Percentiles rank a stretch among this genome's conserved stretches.
Evolutionary conservation across 2,888 invertebrate species (phyloP).

Genomic region (Axea sp.): DNA sequence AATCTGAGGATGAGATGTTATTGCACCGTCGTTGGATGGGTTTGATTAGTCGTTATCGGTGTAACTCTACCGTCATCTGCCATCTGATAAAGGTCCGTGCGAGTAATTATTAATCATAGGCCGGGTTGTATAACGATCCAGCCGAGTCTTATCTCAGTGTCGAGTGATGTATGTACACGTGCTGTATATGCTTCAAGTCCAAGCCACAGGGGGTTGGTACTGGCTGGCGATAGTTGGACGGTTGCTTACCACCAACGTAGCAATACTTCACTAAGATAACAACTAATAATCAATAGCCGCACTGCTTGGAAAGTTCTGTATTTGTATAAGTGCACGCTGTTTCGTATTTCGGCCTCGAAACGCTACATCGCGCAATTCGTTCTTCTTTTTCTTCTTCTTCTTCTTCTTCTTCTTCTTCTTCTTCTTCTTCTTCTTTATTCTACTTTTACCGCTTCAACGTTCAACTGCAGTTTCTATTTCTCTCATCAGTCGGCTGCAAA

Average conservation of each 20-base stretch:
- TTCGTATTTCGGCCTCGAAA: constrained; percentile 64
- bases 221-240: constrained; percentile 60
- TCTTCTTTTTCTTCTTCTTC: too few species aligned
- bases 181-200: constrained; percentile 62
- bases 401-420: too few species aligned
- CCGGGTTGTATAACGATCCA: constrained; percentile 76
- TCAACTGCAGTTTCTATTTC: constrained; percentile 58
- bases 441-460: constrained; percentile 1
- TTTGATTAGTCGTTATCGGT: constrained; percentile 77
- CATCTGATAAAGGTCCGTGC: constrained; percentile 75
- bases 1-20: constrained; percentile 39
- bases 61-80: constrained; percentile 75
- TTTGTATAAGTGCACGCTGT: constrained; percentile 57
- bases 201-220: constrained; percentile 62
- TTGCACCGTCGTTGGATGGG: constrained; percentile 63
- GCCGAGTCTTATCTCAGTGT: constrained; percentile 77
- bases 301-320: constrained; percentile 70
- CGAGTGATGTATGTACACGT: constrained; percentile 75
- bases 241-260: constrained; percentile 64
- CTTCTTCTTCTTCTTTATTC: too few species aligned
- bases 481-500: constrained; percentile 48
- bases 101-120: constrained; percentile 79
- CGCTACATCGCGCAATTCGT: constrained; percentile 46
- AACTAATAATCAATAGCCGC: constrained; percentile 75
- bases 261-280: constrained; percentile 76